Percentiles rank a stretch among this genome's conserved stretches.
These are phyloP conservation scores for Paedocypris micromegethes DNA, from an alignment of 2,797 vertebrate genomes.

Conservation along the genomic window DNA sequence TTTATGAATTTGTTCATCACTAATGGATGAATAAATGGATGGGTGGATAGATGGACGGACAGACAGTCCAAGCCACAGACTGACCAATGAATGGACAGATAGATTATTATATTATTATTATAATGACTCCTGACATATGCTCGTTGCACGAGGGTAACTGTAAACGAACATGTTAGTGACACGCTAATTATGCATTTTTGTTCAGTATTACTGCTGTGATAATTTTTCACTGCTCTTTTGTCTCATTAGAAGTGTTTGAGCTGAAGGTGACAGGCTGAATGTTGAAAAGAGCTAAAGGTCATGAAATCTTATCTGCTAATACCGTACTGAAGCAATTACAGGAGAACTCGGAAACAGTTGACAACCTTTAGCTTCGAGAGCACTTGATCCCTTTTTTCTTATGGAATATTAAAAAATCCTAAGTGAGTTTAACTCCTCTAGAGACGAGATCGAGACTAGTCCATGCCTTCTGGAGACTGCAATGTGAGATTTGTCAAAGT, in stretches of 20 bases:
- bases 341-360: slow-evolving; percentile 9
- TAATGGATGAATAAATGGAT: too few species aligned
- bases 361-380: slow-evolving; percentile 30
- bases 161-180: slow-evolving; percentile 2
- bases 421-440: not conserved
- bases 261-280: slow-evolving; percentile 26
- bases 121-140: not conserved
- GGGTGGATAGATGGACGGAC: too few species aligned
- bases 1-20: too few species aligned
- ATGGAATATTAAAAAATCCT: slow-evolving; percentile 12
- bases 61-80: too few species aligned
- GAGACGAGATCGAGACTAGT: too few species aligned
- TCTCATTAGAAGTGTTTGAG: slow-evolving; percentile 38
- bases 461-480: too few species aligned
- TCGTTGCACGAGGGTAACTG: not conserved
- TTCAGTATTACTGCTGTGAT: not conserved
- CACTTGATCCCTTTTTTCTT: slow-evolving; percentile 4
- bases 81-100: too few species aligned
- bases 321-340: slow-evolving; percentile 37
- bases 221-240: slow-evolving; percentile 10
- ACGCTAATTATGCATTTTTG: slow-evolving; percentile 1
- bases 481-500: not conserved
- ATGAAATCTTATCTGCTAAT: slow-evolving; percentile 14
- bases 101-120: too few species aligned
- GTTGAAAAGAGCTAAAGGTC: slow-evolving; percentile 35